Percentiles rank a stretch among this genome's conserved stretches.
Evolutionary conservation across 1,140 invertebrate genomes (phyloP).

Genomic region (Babylonia areolata): DNA sequence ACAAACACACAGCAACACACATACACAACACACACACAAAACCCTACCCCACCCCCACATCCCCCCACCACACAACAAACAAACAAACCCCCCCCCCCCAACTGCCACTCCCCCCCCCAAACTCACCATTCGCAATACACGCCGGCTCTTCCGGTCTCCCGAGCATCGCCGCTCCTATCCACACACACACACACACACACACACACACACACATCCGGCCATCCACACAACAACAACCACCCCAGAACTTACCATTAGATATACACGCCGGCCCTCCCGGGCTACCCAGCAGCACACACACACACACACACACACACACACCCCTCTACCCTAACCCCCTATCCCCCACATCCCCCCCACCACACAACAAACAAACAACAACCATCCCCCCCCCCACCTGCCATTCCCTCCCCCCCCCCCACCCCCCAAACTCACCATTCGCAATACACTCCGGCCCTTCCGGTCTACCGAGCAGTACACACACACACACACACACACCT

Average conservation of each 20-base stretch:
- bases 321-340: background rate
- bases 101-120: background rate
- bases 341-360: background rate
- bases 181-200: background rate
- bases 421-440: too few relatives aligned
- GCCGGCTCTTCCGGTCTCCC: constrained; percentile 47
- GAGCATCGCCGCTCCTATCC: constrained; percentile 31
- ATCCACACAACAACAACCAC: background rate
- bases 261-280: background rate
- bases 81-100: too few relatives aligned
- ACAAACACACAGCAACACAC: too few relatives aligned
- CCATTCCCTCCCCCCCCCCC: too few relatives aligned
- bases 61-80: too few relatives aligned
- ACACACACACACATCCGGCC: background rate
- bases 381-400: too few relatives aligned
- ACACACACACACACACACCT: background rate
- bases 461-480: too few relatives aligned
- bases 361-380: too few relatives aligned
- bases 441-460: too few relatives aligned
- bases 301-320: background rate
- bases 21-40: too few relatives aligned
- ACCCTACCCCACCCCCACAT: too few relatives aligned
- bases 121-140: constrained; percentile 38
- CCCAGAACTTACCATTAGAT: too few relatives aligned
- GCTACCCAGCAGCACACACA: background rate